Evolutionary conservation across 2,888 invertebrate genomes (phyloP), one percentile per base, ranked within the genome.

Genomic region (Synanthedon tipuliformis): DNA sequence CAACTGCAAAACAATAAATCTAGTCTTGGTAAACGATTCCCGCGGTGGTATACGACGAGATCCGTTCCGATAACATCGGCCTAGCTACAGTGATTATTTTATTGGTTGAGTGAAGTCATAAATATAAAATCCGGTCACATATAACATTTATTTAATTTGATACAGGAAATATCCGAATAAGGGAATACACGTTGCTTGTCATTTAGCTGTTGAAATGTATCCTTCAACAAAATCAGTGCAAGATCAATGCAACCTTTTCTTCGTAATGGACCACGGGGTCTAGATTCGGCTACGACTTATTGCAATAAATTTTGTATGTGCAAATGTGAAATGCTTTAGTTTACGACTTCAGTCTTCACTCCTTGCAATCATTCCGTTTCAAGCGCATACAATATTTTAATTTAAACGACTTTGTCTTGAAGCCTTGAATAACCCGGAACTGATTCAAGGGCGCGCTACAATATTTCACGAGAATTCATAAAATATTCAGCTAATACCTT

Each of bases 401-500:
- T 71, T 78, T 75, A 77, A 78, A 75, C 74, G 78, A 78, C 79
- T 77, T 83, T 80, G 75, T 82, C n/a, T n/a, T n/a, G n/a, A n/a
- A n/a, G n/a, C n/a, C n/a, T n/a, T n/a, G n/a, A 75, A 75, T 71
- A 69, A 67, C 75, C 81, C 81, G 83, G 81, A 85, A 84, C 74
- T 66, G 67, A 63, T 63, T 65, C 78, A 81, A 80, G 81, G 81
- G 71, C 76, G 73, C 57, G 65, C 73, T 71, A 67, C 71, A 70
- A 78, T 80, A 78, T 75, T 68, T 76, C 75, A 78, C 71, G 63
- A 59, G 59, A 71, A 71, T 66, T 50, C 59, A 62, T 62, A 65
- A 69, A 66, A 67, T 62, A 64, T 72, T 72, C 61, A 57, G 68
- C 68, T 68, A 71, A 73, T 61, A 66, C 68, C 73, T 75, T 75